phyloP scores from a whole-genome alignment of 2,797 vertebrate species.

The Rallus crepitans region DNA sequence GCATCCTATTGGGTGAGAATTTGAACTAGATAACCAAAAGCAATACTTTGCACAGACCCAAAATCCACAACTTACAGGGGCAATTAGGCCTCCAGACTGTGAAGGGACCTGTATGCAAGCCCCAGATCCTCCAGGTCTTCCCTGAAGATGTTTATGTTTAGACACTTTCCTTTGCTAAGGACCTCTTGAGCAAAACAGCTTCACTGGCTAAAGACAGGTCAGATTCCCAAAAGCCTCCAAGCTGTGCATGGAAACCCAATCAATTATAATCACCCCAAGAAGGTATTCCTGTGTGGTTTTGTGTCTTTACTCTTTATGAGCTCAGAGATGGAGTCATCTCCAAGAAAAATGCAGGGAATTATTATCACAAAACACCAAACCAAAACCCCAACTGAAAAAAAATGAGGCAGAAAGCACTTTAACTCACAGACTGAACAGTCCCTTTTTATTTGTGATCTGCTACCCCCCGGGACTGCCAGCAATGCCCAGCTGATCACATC shows the following conservation, averaged over 20 bases:
- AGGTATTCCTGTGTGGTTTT: background rate
- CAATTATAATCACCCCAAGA: background rate
- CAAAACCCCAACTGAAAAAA: too few species aligned
- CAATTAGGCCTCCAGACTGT: background rate
- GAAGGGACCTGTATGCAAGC: background rate
- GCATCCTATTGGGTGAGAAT: background rate
- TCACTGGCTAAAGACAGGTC: background rate
- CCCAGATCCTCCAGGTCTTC: background rate
- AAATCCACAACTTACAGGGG: background rate
- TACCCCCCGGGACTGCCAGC: background rate
- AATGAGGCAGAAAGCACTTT: background rate
- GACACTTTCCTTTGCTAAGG: background rate
- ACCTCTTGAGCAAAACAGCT: background rate
- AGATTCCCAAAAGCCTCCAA: background rate
- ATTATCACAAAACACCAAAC: background rate
- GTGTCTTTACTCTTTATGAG: background rate
- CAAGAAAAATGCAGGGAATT: background rate
- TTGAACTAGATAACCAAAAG: background rate
- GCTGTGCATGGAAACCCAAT: background rate
- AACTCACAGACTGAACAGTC: background rate
- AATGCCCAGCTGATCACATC: conserved; percentile 8
- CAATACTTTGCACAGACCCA: background rate
- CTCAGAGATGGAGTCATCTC: background rate
- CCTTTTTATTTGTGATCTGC: background rate
- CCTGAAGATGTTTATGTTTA: background rate